phyloP scores from a whole-genome alignment of 1,140 invertebrate genomes.

The Trissolcus basalis region DNA sequence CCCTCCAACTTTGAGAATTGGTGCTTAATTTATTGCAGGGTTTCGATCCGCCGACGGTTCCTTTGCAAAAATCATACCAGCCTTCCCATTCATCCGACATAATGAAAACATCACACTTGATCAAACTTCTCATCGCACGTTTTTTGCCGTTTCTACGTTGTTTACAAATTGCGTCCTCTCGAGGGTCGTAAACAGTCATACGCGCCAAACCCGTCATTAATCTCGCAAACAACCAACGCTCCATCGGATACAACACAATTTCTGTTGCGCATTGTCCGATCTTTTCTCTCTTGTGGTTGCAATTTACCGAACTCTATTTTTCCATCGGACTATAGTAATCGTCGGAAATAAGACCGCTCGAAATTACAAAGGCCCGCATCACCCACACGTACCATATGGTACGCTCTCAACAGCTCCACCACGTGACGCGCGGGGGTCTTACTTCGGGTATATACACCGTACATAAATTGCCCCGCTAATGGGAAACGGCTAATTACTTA shows the following conservation, averaged over 20 bases:
- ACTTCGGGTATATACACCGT: constrained; percentile 18
- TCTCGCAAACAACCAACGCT: constrained; percentile 19
- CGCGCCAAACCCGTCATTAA: constrained; percentile 13
- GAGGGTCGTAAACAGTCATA: too few species aligned
- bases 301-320: constrained; percentile 33
- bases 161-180: background rate
- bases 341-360: constrained; percentile 23
- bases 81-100: background rate
- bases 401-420: constrained; percentile 61
- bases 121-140: too few species aligned
- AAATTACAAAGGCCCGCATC: constrained; percentile 30
- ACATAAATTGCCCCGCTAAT: constrained; percentile 33
- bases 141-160: background rate
- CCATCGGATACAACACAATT: constrained; percentile 27
- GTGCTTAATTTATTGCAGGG: constrained; percentile 27
- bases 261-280: constrained; percentile 21
- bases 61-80: background rate
- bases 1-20: constrained; percentile 9
- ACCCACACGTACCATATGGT: constrained; percentile 65
- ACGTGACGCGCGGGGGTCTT: constrained; percentile 52
- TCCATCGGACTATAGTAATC: constrained; percentile 17
- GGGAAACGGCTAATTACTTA: constrained; percentile 49
- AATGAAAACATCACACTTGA: background rate
- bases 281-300: background rate
- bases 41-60: background rate